Percentiles rank a stretch among this genome's conserved stretches.
Evolutionary conservation across 2,113 vertebrate genomes (phyloP).

Genomic region (Erpornis zantholeuca): DNA sequence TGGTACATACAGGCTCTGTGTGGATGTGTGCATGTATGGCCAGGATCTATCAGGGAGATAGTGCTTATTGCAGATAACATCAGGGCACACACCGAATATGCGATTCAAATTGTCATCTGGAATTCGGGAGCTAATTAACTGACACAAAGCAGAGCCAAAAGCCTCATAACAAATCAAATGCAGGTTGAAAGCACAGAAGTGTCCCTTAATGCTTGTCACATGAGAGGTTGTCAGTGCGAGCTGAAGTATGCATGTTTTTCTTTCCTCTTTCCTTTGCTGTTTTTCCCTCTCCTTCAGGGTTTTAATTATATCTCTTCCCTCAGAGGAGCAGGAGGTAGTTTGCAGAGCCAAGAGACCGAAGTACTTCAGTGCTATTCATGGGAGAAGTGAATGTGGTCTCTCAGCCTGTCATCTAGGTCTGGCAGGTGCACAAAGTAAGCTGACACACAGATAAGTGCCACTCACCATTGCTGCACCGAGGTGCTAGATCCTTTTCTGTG

Average conservation of each 20-base stretch:
- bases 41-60: background rate
- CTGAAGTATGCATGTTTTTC: slow-evolving; percentile 42
- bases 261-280: background rate
- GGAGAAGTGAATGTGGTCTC: slow-evolving; percentile 72
- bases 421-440: slow-evolving; percentile 61
- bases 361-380: slow-evolving; percentile 43
- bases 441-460: slow-evolving; percentile 68
- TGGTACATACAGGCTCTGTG: background rate
- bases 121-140: slow-evolving; percentile 73
- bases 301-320: slow-evolving; percentile 72
- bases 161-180: slow-evolving; percentile 51
- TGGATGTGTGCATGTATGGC: background rate
- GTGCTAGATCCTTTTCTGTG: background rate
- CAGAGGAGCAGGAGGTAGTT: slow-evolving; percentile 52
- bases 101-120: slow-evolving; percentile 65
- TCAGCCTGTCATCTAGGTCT: slow-evolving; percentile 62
- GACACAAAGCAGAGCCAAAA: slow-evolving; percentile 63
- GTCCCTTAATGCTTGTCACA: slow-evolving; percentile 41
- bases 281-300: slow-evolving; percentile 18
- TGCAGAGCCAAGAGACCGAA: slow-evolving; percentile 65
- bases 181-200: slow-evolving; percentile 15
- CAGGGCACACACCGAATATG: slow-evolving; percentile 18
- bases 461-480: slow-evolving; percentile 35
- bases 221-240: slow-evolving; percentile 49
- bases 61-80: slow-evolving; percentile 53